Evolutionary conservation across 2,888 invertebrate species (phyloP), one percentile per base, ranked within the genome.

Genomic region (Coecobrya sp.): DNA sequence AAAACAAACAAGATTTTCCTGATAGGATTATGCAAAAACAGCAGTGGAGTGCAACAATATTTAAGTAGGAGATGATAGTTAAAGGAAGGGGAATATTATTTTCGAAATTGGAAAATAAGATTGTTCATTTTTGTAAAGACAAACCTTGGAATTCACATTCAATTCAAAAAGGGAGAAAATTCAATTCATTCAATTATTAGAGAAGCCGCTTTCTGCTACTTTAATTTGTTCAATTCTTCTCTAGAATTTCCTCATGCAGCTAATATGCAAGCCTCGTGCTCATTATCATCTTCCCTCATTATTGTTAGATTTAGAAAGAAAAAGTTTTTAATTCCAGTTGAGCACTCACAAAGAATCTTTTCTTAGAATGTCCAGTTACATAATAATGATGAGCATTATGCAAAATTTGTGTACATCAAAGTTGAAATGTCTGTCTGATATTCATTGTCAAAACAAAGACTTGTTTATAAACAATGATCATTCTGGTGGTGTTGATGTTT

Each of bases 111-210:
- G 0, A 76, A 76, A 49, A 76, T 79, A 27, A 11, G 27, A 52
- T 13, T 22, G 25, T 25, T 22, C 45, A 73, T 49, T 76, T 42
- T 73, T 42, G 11, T 42, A 8, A 73, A 42, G 2, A 59, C 11
- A 62, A 84, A n/a, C 84, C 84, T 84, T 84, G 84, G 65, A 62
- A 65, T 84, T 65, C 65, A 84, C 84, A 62, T 84, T 84, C 65
- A 62, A 55, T 79, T 79, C 76, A 25, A 62, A 45, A 65, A 16
- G 25, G 25, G 65, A 84, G 45, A 22, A 19, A 42, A 65, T 27
- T 36, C 13, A 8, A n/a, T n/a, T n/a, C n/a, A n/a, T n/a, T n/a
- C n/a, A n/a, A n/a, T n/a, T n/a, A n/a, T n/a, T n/a, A n/a, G n/a
- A n/a, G n/a, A n/a, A n/a, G n/a, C n/a, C n/a, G n/a, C n/a, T n/a